Percentiles rank a stretch among this genome's conserved stretches.
Evolutionary conservation across 2,797 vertebrate genomes (phyloP).

Genomic region (Enteromius unitaeniatus): DNA sequence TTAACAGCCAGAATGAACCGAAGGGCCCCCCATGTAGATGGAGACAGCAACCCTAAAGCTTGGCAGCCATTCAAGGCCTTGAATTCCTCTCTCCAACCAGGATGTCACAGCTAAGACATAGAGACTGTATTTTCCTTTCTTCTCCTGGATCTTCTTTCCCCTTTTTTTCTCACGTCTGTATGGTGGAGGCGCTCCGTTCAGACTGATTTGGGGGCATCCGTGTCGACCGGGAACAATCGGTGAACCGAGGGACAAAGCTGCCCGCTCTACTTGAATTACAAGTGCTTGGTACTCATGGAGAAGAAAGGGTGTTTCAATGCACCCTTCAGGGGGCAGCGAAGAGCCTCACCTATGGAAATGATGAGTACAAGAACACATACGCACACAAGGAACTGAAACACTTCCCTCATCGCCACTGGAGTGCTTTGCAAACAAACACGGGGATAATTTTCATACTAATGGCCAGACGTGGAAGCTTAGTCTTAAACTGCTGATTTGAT

Average conservation of each 20-base stretch:
- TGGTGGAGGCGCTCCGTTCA: constrained; percentile 59
- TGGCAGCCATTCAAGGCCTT: constrained; percentile 65
- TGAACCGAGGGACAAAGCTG: constrained; percentile 62
- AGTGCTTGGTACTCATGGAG: constrained; percentile 75
- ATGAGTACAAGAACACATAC: constrained; percentile 29
- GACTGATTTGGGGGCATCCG: constrained; percentile 60
- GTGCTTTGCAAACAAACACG: constrained; percentile 57
- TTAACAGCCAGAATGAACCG: constrained; percentile 53
- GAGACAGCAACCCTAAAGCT: constrained; percentile 56
- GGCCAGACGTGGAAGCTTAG: constrained; percentile 30
- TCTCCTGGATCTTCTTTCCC: constrained; percentile 58
- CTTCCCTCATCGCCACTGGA: constrained; percentile 40
- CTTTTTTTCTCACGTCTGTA: constrained; percentile 61
- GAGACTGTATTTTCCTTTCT: constrained; percentile 64
- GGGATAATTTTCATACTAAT: constrained; percentile 56
- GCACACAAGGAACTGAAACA: constrained; percentile 35
- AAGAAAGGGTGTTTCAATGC: constrained; percentile 72
- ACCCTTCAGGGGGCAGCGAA: constrained; percentile 71
- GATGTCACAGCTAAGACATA: constrained; percentile 63
- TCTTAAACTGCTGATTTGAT: constrained; percentile 46
- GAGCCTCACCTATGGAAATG: constrained; percentile 68
- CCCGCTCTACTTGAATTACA: constrained; percentile 71
- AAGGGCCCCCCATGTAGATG: constrained; percentile 57
- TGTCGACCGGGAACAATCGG: constrained; percentile 62
- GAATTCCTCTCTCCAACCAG: constrained; percentile 62